Evolutionary conservation across 2,113 vertebrate genomes (phyloP), one percentile per base, ranked within the genome.

Genomic region (Hemichromis elongatus): DNA sequence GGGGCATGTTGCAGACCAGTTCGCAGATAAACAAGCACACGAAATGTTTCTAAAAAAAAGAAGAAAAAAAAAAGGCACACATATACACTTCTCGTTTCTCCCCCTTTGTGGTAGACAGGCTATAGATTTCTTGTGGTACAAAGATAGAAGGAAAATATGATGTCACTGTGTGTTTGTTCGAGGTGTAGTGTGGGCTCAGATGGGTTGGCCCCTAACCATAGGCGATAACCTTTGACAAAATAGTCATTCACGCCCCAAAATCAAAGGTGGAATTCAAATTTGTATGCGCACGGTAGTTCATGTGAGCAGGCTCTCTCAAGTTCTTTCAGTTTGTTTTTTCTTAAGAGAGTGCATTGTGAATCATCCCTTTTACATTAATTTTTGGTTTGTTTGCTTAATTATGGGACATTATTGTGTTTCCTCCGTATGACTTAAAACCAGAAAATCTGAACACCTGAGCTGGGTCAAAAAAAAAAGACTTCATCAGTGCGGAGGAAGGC

Each of bases 191-290:
- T 89, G 68, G 79, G 84, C 61, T 90, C 50, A 88, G 33, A 85
- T 84, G 80, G 86, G 86, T 57, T 83, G 55, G 85, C 88, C 75
- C 75, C n/a, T 91, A 79, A 93, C 88, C 86, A 90, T 75, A 80
- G 90, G 89, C 83, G 80, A 93, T 88, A 90, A 91, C 91, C 86
- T 92, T 93, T 88, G 59, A 84, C 42, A 87, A 77, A 82, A 85
- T 86, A 75, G 33, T 79, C 12, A 68, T 79, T 83, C 87, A 89
- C 84, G 59, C 56, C 79, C n/a, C n/a, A 80, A 85, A 11, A 86
- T 73, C 53, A 83, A 26, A 83, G 37, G 42, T 78, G 61, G 35
- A 11, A 78, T 40, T 86, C 26, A 77, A 73, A 50, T 19, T 42
- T 42, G 5, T 40, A 6, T 3, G 33, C 40, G 3, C 1, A 30